These are phyloP conservation scores for Hypothenemus hampei DNA, from an alignment of 1,140 invertebrate genomes.

Conservation along the genomic window DNA sequence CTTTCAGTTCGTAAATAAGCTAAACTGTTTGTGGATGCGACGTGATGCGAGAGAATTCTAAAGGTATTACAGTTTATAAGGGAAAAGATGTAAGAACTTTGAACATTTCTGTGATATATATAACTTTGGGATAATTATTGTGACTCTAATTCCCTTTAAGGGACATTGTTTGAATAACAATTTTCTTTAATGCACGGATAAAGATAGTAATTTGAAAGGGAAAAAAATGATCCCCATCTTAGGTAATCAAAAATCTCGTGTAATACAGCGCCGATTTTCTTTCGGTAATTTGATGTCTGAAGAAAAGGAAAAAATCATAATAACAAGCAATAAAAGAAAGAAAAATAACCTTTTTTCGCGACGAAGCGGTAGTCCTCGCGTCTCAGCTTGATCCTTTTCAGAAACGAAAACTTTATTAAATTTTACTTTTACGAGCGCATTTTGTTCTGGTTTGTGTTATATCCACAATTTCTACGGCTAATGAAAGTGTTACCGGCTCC, in stretches of 20 bases:
- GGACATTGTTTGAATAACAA: too few species aligned
- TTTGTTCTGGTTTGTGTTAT: constrained; percentile 31
- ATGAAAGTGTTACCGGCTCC: constrained; percentile 29
- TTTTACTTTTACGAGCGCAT: constrained; percentile 30
- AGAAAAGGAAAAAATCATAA: constrained; percentile 19
- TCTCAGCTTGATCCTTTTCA: constrained; percentile 24
- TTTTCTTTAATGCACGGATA: too few species aligned
- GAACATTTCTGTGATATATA: too few species aligned
- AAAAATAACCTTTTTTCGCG: constrained; percentile 26
- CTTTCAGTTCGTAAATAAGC: too few species aligned
- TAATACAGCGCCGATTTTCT: constrained; percentile 5
- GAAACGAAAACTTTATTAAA: constrained; percentile 30
- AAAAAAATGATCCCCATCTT: not conserved
- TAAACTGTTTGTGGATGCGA: too few species aligned
- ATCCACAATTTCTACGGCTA: constrained; percentile 22
- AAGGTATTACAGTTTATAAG: too few species aligned
- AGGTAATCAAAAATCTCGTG: constrained; percentile 8
- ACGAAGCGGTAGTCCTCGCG: constrained; percentile 22
- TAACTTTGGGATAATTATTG: too few species aligned
- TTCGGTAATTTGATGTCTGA: constrained; percentile 17
- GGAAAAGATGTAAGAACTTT: too few species aligned
- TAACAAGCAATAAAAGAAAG: constrained; percentile 31
- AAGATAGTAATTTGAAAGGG: too few species aligned
- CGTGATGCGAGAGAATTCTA: too few species aligned
- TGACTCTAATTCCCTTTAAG: too few species aligned